phyloP scores from a whole-genome alignment of 2,113 vertebrate genomes.

The Xenotilapia flavipinnis region DNA sequence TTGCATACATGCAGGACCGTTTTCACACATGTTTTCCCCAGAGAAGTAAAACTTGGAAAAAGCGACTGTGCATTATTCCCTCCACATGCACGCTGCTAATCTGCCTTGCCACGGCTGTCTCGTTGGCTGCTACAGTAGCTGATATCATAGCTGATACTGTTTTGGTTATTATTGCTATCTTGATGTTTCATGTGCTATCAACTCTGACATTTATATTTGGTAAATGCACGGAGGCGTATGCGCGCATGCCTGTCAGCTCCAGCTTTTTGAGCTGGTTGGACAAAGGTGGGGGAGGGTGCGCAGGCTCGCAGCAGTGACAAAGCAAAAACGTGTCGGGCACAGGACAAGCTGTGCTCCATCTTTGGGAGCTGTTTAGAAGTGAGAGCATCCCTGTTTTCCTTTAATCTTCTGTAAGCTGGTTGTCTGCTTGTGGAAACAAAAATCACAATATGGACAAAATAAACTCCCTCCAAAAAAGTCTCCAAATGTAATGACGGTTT shows the following conservation, averaged over 20 bases:
- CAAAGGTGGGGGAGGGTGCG: conserved; percentile 32
- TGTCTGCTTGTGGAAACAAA: background rate
- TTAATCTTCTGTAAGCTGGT: conserved; percentile 18
- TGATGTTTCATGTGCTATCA: background rate
- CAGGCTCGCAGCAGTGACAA: conserved; percentile 62
- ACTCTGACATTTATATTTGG: background rate
- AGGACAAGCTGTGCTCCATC: conserved; percentile 58
- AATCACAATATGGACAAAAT: background rate
- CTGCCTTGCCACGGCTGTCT: background rate
- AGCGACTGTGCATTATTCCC: background rate
- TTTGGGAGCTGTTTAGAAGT: conserved; percentile 15
- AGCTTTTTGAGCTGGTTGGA: conserved; percentile 25
- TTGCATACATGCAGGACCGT: background rate
- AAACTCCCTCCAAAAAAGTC: background rate
- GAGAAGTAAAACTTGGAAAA: background rate
- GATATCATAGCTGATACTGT: background rate
- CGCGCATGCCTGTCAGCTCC: background rate
- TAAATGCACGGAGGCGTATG: background rate
- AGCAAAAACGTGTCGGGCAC: conserved; percentile 56
- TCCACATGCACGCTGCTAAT: background rate
- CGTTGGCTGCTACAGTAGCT: background rate
- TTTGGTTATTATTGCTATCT: background rate
- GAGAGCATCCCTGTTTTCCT: conserved; percentile 2
- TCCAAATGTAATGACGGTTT: background rate
- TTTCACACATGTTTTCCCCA: background rate